These are phyloP conservation scores for Megaceryle torquata DNA, from an alignment of 2,113 vertebrate genomes.

Conservation along the genomic window DNA sequence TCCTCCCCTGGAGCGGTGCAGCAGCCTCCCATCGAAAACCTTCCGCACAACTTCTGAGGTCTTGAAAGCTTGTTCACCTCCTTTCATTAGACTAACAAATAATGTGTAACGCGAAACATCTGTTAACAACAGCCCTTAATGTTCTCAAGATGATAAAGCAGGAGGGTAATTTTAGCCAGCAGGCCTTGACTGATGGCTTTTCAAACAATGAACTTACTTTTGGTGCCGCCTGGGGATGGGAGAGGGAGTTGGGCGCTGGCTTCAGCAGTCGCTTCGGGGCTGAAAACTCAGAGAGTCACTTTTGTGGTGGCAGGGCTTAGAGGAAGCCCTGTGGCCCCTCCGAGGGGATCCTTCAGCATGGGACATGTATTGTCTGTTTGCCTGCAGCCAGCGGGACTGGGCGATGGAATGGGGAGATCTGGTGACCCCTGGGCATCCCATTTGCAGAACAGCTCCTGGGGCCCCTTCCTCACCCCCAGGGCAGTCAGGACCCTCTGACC, in stretches of 20 bases:
- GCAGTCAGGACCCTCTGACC: fast-evolving
- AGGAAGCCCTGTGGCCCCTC: not conserved
- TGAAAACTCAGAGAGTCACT: not conserved
- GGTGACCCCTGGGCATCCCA: not conserved
- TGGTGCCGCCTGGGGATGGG: not conserved
- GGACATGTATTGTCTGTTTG: not conserved
- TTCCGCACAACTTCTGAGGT: conserved; percentile 61
- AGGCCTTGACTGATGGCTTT: conserved; percentile 55
- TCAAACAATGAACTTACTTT: conserved; percentile 52
- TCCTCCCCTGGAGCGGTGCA: not conserved
- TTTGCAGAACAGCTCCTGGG: not conserved
- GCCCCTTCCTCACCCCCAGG: not conserved
- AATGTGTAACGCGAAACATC: conserved; percentile 77
- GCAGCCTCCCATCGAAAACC: conserved; percentile 57
- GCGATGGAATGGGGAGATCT: not conserved
- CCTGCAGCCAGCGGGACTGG: not conserved
- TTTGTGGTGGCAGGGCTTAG: fast-evolving
- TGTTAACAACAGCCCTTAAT: conserved; percentile 75
- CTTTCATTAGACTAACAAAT: conserved; percentile 85
- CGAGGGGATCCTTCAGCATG: not conserved
- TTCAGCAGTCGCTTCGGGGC: not conserved
- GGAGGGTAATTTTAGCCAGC: conserved; percentile 65
- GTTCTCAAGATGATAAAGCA: conserved; percentile 75
- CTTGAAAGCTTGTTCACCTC: conserved; percentile 78
- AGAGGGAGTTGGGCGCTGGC: not conserved